Base-by-base conservation (phyloP, 2,888 invertebrate genomes). In the Polia nebulosa region DNA sequence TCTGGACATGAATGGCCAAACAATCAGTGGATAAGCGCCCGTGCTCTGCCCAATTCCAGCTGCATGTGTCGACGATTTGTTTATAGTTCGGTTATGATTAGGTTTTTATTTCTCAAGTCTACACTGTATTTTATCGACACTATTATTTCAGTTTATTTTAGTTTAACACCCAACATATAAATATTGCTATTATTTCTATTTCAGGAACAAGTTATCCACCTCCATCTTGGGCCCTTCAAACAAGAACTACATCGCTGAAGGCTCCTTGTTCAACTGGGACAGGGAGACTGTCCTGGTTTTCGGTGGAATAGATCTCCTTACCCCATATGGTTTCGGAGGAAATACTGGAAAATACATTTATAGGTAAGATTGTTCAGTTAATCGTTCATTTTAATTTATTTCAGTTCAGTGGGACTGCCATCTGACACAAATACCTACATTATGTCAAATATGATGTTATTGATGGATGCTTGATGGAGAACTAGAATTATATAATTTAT, bases 281-380 rank as follows among this genome's bases (percentile, higher is more conserved):
- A 91, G 96, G 36, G 97, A 97, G 85, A 96, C 97, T 0, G 96
- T 97, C 6, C 89, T 97, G 15, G 96, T 97, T 20, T 97, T 97
- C 83, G 97, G 97, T 7, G 97, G 97, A 4, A 96, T 97, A 29
- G 97, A 97, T 89, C 97, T 97, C 7, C 97, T 97, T 82, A 93
- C 92, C 17, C 88, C 95, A 5, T 96, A 96, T 78, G 96, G 96
- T 0, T 80, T 91, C 1, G 94, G 94, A 0, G 93, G 95, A 27
- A 97, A 97, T 76, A 96, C 96, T 3, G 97, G 97, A 8, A 97
- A 96, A 85, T 96, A 97, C 85, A 96, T 97, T 73, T 94, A 88
- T 83, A 94, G 94, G 95, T 94, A 78, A 67, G 49, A 9, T 53
- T 93, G 90, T 78, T 80, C 13, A n/a, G 34, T 9, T 0, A 36